Evolutionary conservation across 2,888 invertebrate species (phyloP), one percentile per base, ranked within the genome.

Genomic region (Brachypalpus laphriformis): DNA sequence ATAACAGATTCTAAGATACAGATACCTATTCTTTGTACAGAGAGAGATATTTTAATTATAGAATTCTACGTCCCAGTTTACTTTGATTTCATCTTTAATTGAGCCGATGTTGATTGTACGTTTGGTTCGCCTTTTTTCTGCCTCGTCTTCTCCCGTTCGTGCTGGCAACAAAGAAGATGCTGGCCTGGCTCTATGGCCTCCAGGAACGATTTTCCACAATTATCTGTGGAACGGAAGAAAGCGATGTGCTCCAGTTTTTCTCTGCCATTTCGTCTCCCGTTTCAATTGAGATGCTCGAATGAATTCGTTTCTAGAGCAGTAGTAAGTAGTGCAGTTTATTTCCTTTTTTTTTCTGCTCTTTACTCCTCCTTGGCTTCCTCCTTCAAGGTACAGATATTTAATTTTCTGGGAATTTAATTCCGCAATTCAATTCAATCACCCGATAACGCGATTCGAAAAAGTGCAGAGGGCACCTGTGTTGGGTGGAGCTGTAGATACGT

Each of bases 61-160:
- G 85, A 81, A 76, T 75, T 80, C 80, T 61, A 51, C 34, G 85
- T 85, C 59, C 85, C 75, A 81, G 85, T 85, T 85, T 75, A 20
- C 75, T 71, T 75, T 75, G 85, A 85, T 85, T 85, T 25, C 85
- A 75, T 75, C 85, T 85, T 85, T 81, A 85, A 85, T 85, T 85
- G 85, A 85, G 54, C 9, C 63, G 42, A 81, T 76, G 81, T 59
- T 76, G 81, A 85, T 85, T 85, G 85, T 76, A 85, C 81, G 83
- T 70, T 85, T 68, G 80, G 74, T 20, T 57, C 14, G 37, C 16
- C 18, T 40, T 28, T 18, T 25, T 31, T 42, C 37, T 37, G 25
- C 2, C 49, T 18, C 8, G n/a, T 45, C 7, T 47, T 9, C 47
- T 20, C 20, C 47, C 37, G 18, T 37, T 49, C 40, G 34, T 54